phyloP scores from a whole-genome alignment of 2,888 invertebrate species.

The Cordilura impudica region DNA sequence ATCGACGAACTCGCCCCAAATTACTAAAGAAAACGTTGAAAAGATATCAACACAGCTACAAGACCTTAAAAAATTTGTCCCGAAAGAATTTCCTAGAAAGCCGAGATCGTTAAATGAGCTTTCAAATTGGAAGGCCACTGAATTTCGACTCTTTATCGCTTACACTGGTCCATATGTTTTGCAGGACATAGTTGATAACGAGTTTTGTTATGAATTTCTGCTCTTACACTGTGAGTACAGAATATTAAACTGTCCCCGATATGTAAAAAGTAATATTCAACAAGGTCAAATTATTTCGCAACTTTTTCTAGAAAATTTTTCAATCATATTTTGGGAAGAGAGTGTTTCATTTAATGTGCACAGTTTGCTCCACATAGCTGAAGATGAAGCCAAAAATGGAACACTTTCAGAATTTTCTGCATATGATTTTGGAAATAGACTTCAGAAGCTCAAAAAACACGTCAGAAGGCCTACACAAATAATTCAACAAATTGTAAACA shows the following conservation, averaged over 20 bases:
- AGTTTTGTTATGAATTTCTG: no score
- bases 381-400: constrained; percentile 17
- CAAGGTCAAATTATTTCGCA: neutral
- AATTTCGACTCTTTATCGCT: no score
- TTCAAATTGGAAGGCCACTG: no score
- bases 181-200: no score
- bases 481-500: no score
- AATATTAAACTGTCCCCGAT: constrained; percentile 9
- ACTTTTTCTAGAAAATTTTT: constrained; percentile 16
- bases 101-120: constrained; percentile 25
- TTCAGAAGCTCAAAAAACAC: no score
- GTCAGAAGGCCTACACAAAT: neutral
- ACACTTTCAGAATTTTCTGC: no score
- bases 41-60: neutral
- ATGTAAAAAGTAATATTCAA: neutral
- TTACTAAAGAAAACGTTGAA: no score
- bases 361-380: constrained; percentile 28
- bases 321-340: neutral
- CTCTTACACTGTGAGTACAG: constrained; percentile 17
- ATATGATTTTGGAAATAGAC: no score
- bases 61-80: neutral
- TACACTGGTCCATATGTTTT: no score
- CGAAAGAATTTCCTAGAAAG: constrained; percentile 22
- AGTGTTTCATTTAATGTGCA: constrained; percentile 25
- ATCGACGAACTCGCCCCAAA: neutral